Conservation (phyloP, 2,113 vertebrate species). For the Planiliza haematocheilus region DNA sequence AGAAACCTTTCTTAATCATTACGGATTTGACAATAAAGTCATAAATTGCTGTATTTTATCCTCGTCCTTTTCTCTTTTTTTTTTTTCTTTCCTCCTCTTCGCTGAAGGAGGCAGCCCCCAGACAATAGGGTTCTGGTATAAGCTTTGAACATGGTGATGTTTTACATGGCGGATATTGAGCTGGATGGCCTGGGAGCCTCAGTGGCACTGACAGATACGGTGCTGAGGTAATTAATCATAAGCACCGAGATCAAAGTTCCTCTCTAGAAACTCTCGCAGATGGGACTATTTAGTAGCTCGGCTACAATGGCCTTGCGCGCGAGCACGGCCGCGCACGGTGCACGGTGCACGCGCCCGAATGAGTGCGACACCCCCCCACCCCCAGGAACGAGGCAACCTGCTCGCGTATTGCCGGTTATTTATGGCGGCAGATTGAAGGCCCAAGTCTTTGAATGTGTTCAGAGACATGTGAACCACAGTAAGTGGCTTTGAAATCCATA, state of each 20-base stretch:
- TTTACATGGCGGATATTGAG: conserved; percentile 72
- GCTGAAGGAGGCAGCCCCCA: conserved; percentile 32
- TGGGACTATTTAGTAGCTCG: conserved; percentile 55
- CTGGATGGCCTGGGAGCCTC: conserved; percentile 63
- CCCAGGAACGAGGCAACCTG: conserved; percentile 43
- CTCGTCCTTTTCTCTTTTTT: conserved; percentile 4
- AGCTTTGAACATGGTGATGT: conserved; percentile 70
- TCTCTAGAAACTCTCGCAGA: conserved; percentile 54
- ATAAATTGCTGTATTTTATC: conserved; percentile 40
- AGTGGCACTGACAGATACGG: conserved; percentile 71
- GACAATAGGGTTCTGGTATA: conserved; percentile 61
- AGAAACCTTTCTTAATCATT: conserved; percentile 44
- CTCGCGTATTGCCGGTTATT: conserved; percentile 63
- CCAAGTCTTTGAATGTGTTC: conserved; percentile 59
- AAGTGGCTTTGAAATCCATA: conserved; percentile 81
- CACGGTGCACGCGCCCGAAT: conserved; percentile 4
- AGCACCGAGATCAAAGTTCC: conserved; percentile 74
- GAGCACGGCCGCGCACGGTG: conserved; percentile 31
- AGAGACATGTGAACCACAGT: conserved; percentile 74
- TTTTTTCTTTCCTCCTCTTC: conserved; percentile 7
- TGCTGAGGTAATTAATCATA: conserved; percentile 74
- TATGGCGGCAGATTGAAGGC: conserved; percentile 60
- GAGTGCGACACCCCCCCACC: conserved; percentile 16
- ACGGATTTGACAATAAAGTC: conserved; percentile 55
- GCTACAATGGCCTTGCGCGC: conserved; percentile 25